Evolutionary conservation across 2,797 vertebrate species (phyloP).

Genomic region (Myoxocephalus aenaeus): DNA sequence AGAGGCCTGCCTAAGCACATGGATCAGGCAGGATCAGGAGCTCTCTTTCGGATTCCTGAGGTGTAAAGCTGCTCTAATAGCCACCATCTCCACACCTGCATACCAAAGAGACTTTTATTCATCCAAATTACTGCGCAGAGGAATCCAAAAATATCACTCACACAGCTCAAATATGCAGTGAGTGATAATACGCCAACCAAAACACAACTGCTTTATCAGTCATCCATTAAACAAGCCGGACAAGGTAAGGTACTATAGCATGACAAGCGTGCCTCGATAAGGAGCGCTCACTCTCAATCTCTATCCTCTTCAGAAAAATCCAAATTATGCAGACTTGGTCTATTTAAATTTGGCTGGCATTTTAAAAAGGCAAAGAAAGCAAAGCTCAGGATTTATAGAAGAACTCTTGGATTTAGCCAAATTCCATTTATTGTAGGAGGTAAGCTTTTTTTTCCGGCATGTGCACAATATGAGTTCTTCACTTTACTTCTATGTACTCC

Average conservation of each 20-base stretch:
- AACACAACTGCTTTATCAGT: slow-evolving; percentile 62
- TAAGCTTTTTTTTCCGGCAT: background rate
- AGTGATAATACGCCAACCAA: slow-evolving; percentile 50
- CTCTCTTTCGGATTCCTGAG: slow-evolving; percentile 68
- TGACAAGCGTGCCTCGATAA: slow-evolving; percentile 47
- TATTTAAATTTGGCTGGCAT: slow-evolving; percentile 30
- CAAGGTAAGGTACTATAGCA: slow-evolving; percentile 40
- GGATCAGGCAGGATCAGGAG: slow-evolving; percentile 62
- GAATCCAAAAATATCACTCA: slow-evolving; percentile 51
- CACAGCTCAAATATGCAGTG: slow-evolving; percentile 58
- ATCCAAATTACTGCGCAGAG: slow-evolving; percentile 57
- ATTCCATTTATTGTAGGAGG: background rate
- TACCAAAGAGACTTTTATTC: slow-evolving; percentile 69
- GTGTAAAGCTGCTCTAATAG: slow-evolving; percentile 68
- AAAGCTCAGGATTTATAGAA: slow-evolving; percentile 20
- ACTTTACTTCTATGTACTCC: background rate
- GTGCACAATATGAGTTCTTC: background rate
- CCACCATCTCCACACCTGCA: slow-evolving; percentile 62
- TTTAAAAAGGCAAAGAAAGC: slow-evolving; percentile 48
- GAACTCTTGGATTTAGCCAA: background rate
- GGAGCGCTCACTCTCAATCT: slow-evolving; percentile 38
- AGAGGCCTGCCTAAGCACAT: slow-evolving; percentile 51
- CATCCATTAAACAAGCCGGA: slow-evolving; percentile 59
- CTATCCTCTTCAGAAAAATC: slow-evolving; percentile 44
- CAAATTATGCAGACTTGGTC: slow-evolving; percentile 28